Base-by-base conservation (phyloP, 2,888 invertebrate genomes). In the Strigamia transsilvanica region DNA sequence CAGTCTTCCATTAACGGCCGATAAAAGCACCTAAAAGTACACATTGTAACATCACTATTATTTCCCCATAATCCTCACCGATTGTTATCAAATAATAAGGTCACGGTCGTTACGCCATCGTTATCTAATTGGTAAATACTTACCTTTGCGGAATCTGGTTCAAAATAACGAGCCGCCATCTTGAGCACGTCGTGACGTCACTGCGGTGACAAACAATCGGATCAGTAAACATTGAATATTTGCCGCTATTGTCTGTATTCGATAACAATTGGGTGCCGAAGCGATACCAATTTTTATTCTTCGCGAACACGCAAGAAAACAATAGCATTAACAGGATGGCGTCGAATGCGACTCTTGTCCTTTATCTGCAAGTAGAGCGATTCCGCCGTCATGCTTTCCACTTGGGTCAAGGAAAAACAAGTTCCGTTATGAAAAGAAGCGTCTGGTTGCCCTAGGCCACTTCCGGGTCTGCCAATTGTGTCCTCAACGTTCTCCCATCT, bases 361-460 rank as follows among this genome's bases (percentile, higher is more conserved):
- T 66, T 21, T 21, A 15, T n/a, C 46, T 13, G 23, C 61, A 66
- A 66, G 21, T 66, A 21, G 61, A 66, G 61, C 61, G 61, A 66
- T 66, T 66, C 21, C 61, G 18, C 21, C 21, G 21, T 21, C 21
- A n/a, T 66, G 21, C 61, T 66, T 21, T 66, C 23, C 61, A n/a
- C 61, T 66, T 21, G 61, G 61, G 61, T 66, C 61, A 66, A 66
- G 61, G 61, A 66, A 66, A 66, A 66, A 66, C 21, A 66, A 23
- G 61, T 66, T 66, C 61, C 61, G 61, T 66, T 66, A 66, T 66
- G 61, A 66, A 66, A 66, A 66, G 61, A 66, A 18, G 21, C 61
- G 61, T 66, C 61, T 66, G 21, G 61, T 12, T 66, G 61, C 61
- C 21, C 12, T 21, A 21, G 61, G 61, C 61, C 61, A 66, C 61